These are phyloP conservation scores for Telmatochromis sp. DNA, from an alignment of 2,113 vertebrate species.

Conservation along the genomic window DNA sequence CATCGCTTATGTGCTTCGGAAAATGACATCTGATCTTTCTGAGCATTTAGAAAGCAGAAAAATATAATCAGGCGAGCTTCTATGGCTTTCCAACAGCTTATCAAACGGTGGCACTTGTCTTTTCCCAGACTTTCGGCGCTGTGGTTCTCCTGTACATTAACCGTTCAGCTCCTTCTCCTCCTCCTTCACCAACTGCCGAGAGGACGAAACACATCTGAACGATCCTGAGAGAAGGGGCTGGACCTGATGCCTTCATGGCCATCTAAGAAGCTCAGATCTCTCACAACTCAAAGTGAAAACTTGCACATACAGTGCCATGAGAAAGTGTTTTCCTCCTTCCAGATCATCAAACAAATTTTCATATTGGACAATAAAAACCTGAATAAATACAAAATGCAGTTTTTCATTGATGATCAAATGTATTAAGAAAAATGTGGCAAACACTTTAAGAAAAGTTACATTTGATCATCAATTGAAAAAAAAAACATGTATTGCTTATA, in stretches of 20 bases:
- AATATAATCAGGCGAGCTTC: rapidly evolving
- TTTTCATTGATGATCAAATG: not conserved
- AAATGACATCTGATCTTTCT: not conserved
- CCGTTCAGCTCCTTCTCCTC: not conserved
- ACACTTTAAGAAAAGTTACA: not conserved
- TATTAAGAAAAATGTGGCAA: not conserved
- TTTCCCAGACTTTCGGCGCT: not conserved
- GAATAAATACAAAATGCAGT: not conserved
- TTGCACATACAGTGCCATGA: not conserved
- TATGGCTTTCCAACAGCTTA: not conserved
- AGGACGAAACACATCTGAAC: not conserved
- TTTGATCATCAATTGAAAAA: not conserved
- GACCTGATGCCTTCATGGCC: constrained; percentile 10
- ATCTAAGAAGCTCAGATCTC: not conserved
- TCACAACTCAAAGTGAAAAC: not conserved
- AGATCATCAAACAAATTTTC: not conserved
- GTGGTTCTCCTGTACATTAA: too few species aligned
- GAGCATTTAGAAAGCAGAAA: not conserved
- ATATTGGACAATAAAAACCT: not conserved
- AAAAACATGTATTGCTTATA: not conserved
- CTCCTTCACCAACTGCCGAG: not conserved
- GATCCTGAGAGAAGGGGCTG: not conserved
- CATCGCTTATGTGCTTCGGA: not conserved
- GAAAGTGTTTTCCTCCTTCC: not conserved
- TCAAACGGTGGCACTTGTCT: not conserved